A percentile compares a stretch with the other conserved stretches of the same genome.
These are phyloP conservation scores for Albula glossodonta DNA, from an alignment of 2,113 vertebrate species.

Conservation along the genomic window DNA sequence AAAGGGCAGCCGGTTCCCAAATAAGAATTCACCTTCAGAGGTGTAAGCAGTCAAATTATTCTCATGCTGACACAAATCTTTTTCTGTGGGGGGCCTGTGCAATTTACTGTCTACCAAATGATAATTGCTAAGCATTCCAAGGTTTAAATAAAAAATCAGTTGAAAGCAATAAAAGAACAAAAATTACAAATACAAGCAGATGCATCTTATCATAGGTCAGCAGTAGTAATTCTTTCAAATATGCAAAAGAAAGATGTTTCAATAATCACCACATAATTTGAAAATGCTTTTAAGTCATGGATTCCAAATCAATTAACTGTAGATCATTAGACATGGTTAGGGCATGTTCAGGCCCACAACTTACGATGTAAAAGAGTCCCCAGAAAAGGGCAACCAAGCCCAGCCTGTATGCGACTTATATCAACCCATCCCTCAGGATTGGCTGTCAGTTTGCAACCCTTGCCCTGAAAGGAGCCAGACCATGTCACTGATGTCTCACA, in stretches of 20 bases:
- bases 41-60: not conserved
- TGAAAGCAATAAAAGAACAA: too few relatives aligned
- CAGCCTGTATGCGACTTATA: conserved; percentile 8
- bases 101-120: too few relatives aligned
- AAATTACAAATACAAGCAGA: too few relatives aligned
- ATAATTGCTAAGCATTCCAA: too few relatives aligned
- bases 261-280: too few relatives aligned
- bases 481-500: conserved; percentile 52
- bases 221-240: too few relatives aligned
- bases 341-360: not conserved
- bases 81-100: not conserved
- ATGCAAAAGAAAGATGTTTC: too few relatives aligned
- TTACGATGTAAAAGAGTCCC: not conserved
- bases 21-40: not conserved
- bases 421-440: conserved; percentile 12
- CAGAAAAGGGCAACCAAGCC: not conserved
- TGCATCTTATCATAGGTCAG: too few relatives aligned
- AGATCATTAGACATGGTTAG: too few relatives aligned
- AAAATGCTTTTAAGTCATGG: too few relatives aligned
- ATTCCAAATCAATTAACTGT: too few relatives aligned
- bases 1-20: not conserved
- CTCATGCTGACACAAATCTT: not conserved
- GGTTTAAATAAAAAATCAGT: too few relatives aligned
- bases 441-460: conserved; percentile 32
- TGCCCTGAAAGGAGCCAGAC: conserved; percentile 29